These are phyloP conservation scores for Montipora efflorescens DNA, from an alignment of 64 coral and sea anemone genomes.

Conservation along the genomic window DNA sequence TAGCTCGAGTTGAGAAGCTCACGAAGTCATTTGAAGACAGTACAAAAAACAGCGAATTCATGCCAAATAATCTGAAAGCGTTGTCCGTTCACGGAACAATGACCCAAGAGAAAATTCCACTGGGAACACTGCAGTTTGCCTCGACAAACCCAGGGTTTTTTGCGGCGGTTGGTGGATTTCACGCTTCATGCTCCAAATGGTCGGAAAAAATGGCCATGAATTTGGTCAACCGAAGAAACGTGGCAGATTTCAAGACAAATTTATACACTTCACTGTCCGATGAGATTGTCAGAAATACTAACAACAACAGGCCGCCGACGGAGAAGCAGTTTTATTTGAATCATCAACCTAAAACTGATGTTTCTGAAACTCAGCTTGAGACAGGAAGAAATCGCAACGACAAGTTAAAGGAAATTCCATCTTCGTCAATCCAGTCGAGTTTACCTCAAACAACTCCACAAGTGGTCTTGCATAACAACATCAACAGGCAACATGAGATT, in stretches of 20 bases:
- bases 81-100: conserved; percentile 9
- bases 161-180: not conserved
- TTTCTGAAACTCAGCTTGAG: not conserved
- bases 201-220: not conserved
- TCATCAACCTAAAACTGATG: not conserved
- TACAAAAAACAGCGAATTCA: conserved; percentile 12
- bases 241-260: not conserved
- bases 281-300: not conserved
- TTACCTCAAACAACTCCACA: not conserved
- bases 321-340: not conserved
- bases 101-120: not conserved
- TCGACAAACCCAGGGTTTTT: not conserved
- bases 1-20: not conserved
- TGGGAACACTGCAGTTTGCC: not conserved
- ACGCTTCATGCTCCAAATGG: not conserved
- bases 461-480: not conserved
- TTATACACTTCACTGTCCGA: not conserved
- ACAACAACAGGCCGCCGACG: not conserved
- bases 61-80: conserved; percentile 45
- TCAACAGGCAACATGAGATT: conserved; percentile 37
- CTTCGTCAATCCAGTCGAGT: not conserved
- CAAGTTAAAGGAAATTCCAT: not conserved
- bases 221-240: not conserved
- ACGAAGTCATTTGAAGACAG: not conserved
- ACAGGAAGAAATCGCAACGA: not conserved